Evolutionary conservation across 2,113 vertebrate genomes (phyloP), one percentile per base, ranked within the genome.

Genomic region (Charadrius vociferus): DNA sequence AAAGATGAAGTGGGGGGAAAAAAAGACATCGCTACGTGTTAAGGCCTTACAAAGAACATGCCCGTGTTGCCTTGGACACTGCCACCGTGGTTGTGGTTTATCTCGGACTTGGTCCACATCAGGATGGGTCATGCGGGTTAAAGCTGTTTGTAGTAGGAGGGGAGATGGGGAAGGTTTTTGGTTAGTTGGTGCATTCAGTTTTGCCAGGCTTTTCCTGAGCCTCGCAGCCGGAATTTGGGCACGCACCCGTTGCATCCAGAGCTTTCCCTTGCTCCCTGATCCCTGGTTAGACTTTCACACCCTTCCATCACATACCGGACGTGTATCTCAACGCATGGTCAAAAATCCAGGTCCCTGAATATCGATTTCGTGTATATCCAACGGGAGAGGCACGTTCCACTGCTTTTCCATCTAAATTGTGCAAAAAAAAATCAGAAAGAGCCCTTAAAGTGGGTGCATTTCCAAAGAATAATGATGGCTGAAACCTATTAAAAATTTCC

Each of bases 291-390:
- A 87, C 90, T 95, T 90, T 73, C 86, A 90, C 94, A 93, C 89
- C 94, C 43, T 91, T 93, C 81, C 94, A 95, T 97, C 97, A 97
- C 90, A 89, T 96, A 97, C 96, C 96, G 39, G 93, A 93, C 45
- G 86, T 86, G 86, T 83, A 95, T 96, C 94, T 97, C 96, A 98
- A 96, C 68, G 94, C 95, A 97, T 96, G 96, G 90, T 97, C 97
- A 98, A 98, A 98, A 97, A 95, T 98, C 95, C 97, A 97, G 96
- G 94, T 97, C 97, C 97, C 98, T 95, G 96, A 97, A 96, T 95
- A 97, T 50, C 82, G 90, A 90, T 97, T 98, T 92, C 78, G 78
- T 90, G 97, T 80, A 96, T 92, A 94, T 97, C 97, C 96, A 63
- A 94, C 50, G 2, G 96, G 84, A 93, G 94, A 95, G 95, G 90